Evolutionary conservation across 2,113 vertebrate genomes (phyloP), one percentile per base, ranked within the genome.

Genomic region (Erythrolamprus reginae): DNA sequence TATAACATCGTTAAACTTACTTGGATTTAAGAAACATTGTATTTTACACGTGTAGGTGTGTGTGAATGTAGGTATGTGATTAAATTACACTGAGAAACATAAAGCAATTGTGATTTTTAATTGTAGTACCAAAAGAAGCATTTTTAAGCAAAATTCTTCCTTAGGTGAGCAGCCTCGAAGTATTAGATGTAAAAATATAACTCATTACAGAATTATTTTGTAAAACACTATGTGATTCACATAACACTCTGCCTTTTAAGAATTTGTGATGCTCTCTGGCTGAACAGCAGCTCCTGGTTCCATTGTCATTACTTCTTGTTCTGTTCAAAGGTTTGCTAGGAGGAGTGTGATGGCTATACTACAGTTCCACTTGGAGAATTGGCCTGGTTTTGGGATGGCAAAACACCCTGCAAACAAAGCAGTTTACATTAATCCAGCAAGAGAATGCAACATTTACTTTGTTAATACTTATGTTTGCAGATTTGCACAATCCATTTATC

Each of bases 381-480:
- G 98, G 98, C 98, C 98, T 98, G 99, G 98, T 95, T 98, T 98
- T 98, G 99, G 97, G 98, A 98, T 96, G 98, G 98, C 98, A 98
- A 97, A 97, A 98, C 98, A 96, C 98, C 98, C 98, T 99, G 98
- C 95, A 97, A 98, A 98, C 97, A 98, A 98, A 98, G 98, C 97
- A 98, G 95, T 94, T 96, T 94, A 91, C 96, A 95, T 97, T 97
- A 97, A 97, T 95, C 96, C 97, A 96, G 97, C 96, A 95, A 93
- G 92, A 94, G 96, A 96, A 92, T 91, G 58, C 92, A 92, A 86
- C 88, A 95, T 93, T 94, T 87, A 89, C 82, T 87, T 92, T 94
- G 89, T 90, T 95, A 94, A 86, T 88, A 92, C 21, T 82, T 50
- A 82, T 45, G 48, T 86, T 50, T 51, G 77, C 45, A 87, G 70